Conservation (phyloP, 2,888 invertebrate species). For the Phrixothrix hirtus region DNA sequence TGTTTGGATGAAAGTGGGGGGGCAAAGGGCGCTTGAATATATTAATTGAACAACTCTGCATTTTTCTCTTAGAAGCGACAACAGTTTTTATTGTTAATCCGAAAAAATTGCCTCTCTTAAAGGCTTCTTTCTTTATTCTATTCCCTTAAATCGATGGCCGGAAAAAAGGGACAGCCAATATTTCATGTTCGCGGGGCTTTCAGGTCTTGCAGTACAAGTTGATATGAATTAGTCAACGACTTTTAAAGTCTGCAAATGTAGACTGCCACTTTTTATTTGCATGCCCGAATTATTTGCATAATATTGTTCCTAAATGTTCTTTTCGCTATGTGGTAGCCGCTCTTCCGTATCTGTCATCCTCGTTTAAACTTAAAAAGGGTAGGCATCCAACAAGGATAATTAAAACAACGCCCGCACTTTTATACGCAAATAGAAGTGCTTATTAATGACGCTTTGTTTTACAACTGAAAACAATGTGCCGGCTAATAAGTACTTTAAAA, state of each 20-base stretch:
- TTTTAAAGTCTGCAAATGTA: constrained; percentile 54
- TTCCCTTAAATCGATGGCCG: constrained; percentile 33
- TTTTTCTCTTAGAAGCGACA: constrained; percentile 53
- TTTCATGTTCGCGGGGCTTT: constrained; percentile 42
- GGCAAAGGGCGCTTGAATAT: constrained; percentile 49
- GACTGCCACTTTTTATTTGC: constrained; percentile 54
- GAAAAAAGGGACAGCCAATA: constrained; percentile 38
- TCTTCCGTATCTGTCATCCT: constrained; percentile 11
- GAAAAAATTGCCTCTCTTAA: constrained; percentile 38
- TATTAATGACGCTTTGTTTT: constrained; percentile 38
- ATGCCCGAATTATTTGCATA: constrained; percentile 52
- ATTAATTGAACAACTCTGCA: constrained; percentile 57
- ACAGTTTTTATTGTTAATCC: constrained; percentile 54
- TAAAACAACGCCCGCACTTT: constrained; percentile 13
- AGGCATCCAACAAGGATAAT: constrained; percentile 7
- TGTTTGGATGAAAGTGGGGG: constrained; percentile 43
- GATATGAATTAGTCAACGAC: constrained; percentile 54
- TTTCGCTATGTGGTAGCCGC: constrained; percentile 28
- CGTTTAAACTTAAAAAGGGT: constrained; percentile 2
- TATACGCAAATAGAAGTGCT: constrained; percentile 23
- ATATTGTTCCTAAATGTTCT: constrained; percentile 49
- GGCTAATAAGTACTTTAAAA: constrained; percentile 30
- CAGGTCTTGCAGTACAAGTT: constrained; percentile 48
- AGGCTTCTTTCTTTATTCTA: constrained; percentile 29
- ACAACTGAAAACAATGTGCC: constrained; percentile 39